Evolutionary conservation across 2,888 invertebrate species (phyloP).

Genomic region (Oligia latruncula): DNA sequence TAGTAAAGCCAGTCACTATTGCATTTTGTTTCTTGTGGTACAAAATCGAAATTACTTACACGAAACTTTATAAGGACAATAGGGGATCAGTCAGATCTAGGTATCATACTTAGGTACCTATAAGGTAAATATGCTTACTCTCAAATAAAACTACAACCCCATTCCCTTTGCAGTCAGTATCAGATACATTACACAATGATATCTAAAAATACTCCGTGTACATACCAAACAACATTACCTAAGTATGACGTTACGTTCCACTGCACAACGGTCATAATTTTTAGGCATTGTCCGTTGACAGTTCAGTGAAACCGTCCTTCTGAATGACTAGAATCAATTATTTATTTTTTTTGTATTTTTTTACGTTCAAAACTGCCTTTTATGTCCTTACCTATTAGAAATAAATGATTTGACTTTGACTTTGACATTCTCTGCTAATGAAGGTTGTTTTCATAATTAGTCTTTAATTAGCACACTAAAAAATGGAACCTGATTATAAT

Average conservation of each 20-base stretch:
- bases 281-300: neutral
- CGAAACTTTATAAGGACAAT: neutral
- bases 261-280: slow-evolving; percentile 5
- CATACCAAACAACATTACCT: slow-evolving; percentile 16
- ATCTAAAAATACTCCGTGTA: slow-evolving; percentile 11
- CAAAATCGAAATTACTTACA: neutral
- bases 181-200: slow-evolving; percentile 16
- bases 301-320: slow-evolving; percentile 19
- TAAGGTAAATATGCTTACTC: neutral
- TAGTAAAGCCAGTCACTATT: neutral
- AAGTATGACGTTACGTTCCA: slow-evolving; percentile 2
- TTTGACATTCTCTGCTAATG: neutral
- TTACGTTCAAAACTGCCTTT: neutral
- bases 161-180: slow-evolving; percentile 16
- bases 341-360: neutral
- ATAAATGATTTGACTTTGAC: neutral
- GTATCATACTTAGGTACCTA: neutral
- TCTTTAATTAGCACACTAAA: slow-evolving; percentile 19
- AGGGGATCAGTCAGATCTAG: neutral
- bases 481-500: neutral
- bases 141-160: neutral
- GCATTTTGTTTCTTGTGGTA: neutral
- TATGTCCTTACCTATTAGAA: neutral
- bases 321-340: neutral
- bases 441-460: slow-evolving; percentile 11